Percentiles rank a stretch among this genome's conserved stretches.
Conservation (phyloP, 2,113 vertebrate species). For the Speoplatyrhinus poulsoni region DNA sequence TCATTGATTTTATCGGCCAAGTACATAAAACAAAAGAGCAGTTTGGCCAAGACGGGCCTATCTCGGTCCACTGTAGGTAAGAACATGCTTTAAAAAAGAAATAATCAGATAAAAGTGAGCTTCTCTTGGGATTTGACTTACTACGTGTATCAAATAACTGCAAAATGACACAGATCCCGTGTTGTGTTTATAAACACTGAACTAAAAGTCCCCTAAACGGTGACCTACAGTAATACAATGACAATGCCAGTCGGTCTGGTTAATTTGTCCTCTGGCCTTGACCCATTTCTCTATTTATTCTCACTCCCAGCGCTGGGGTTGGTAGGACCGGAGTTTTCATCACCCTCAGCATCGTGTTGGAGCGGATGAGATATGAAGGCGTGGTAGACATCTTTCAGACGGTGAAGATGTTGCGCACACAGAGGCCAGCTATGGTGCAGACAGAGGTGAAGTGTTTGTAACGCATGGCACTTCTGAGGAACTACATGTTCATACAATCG, state of each 20-base stretch:
- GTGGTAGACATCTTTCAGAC: conserved; percentile 99
- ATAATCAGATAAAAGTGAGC: too few species aligned
- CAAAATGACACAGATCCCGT: too few species aligned
- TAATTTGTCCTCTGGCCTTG: not conserved
- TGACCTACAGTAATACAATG: too few species aligned
- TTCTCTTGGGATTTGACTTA: too few species aligned
- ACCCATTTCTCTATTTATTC: conserved; percentile 26
- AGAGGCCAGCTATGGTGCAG: conserved; percentile 98
- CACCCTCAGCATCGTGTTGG: conserved; percentile 98
- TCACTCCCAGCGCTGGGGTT: conserved; percentile 86
- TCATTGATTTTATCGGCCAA: conserved; percentile 99
- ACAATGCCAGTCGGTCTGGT: not conserved
- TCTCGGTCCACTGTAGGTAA: conserved; percentile 98
- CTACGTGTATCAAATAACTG: too few species aligned
- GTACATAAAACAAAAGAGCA: conserved; percentile 99
- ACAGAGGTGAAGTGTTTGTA: conserved; percentile 86
- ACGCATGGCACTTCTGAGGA: not conserved
- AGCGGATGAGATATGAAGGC: conserved; percentile 99
- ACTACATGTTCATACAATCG: not conserved
- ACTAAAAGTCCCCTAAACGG: too few species aligned
- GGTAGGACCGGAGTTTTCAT: conserved; percentile 98
- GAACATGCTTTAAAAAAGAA: conserved; percentile 23
- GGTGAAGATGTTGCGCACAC: conserved; percentile 98
- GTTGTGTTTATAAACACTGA: too few species aligned
- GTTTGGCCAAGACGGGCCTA: conserved; percentile 98